phyloP scores from a whole-genome alignment of 2,797 vertebrate genomes.

The Gallinago nigripennis region DNA sequence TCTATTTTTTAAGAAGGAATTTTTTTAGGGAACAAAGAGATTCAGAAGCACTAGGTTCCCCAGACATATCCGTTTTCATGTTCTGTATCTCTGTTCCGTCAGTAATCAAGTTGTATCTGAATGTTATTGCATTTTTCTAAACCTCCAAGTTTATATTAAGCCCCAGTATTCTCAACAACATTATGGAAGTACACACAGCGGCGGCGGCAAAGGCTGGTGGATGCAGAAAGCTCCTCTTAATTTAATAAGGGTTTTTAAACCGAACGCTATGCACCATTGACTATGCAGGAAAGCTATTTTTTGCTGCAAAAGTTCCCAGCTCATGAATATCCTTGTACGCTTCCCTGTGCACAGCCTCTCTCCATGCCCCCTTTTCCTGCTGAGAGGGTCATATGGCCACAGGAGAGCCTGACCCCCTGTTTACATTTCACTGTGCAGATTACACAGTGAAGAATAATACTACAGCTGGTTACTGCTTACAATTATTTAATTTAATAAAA shows the following conservation, averaged over 20 bases:
- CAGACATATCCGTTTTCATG: slow-evolving; percentile 34
- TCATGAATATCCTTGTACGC: slow-evolving; percentile 31
- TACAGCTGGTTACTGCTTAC: slow-evolving; percentile 11
- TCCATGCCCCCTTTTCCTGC: slow-evolving; percentile 31
- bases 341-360: slow-evolving; percentile 30
- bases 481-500: slow-evolving; percentile 45
- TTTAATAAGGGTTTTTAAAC: slow-evolving; percentile 63
- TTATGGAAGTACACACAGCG: slow-evolving; percentile 54
- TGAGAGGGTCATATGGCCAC: slow-evolving; percentile 55
- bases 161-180: slow-evolving; percentile 19
- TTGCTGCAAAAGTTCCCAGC: slow-evolving; percentile 34
- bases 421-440: slow-evolving; percentile 54
- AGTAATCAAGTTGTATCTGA: slow-evolving; percentile 65
- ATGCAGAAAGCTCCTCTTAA: slow-evolving; percentile 56
- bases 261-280: slow-evolving; percentile 60
- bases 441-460: slow-evolving; percentile 36
- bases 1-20: neutral
- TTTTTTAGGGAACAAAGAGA: slow-evolving; percentile 26
- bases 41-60: slow-evolving; percentile 25
- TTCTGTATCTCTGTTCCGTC: slow-evolving; percentile 50
- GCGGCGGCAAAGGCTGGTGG: neutral
- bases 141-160: slow-evolving; percentile 63
- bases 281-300: slow-evolving; percentile 54
- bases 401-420: slow-evolving; percentile 41
- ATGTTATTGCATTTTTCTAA: slow-evolving; percentile 71